Conservation (phyloP, 1,140 invertebrate species). For the Lordiphosa stackelbergi region DNA sequence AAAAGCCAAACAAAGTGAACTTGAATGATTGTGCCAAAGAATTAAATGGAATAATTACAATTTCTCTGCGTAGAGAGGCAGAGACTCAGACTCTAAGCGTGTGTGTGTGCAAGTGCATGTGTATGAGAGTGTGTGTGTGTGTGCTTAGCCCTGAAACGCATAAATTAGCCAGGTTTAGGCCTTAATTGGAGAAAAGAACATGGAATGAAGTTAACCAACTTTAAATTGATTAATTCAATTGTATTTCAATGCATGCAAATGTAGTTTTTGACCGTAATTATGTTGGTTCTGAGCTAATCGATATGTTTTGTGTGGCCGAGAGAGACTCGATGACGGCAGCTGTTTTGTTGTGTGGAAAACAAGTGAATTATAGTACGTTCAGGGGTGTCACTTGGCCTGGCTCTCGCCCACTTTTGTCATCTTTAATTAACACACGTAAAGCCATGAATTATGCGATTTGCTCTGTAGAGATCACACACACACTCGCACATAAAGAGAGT, state of each 20-base stretch:
- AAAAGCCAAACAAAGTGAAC: too few species aligned
- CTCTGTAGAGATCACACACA: constrained; percentile 35
- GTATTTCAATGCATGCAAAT: constrained; percentile 11
- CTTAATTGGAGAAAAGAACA: constrained; percentile 32
- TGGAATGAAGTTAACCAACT: constrained; percentile 13
- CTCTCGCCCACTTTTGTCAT: constrained; percentile 10
- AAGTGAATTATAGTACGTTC: background rate
- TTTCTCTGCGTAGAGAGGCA: constrained; percentile 32
- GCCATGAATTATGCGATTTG: constrained; percentile 9
- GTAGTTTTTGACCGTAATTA: constrained; percentile 18
- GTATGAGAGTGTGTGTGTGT: constrained; percentile 32
- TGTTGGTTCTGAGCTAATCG: constrained; percentile 19
- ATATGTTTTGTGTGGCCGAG: constrained; percentile 23
- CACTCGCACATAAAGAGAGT: constrained; percentile 11
- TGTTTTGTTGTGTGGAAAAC: constrained; percentile 41
- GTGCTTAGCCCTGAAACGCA: constrained; percentile 51
- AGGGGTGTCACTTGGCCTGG: constrained; percentile 12
- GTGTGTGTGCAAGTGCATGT: constrained; percentile 13
- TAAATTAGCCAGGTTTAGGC: constrained; percentile 34
- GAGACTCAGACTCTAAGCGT: constrained; percentile 49
- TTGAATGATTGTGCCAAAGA: too few species aligned
- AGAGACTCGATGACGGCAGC: constrained; percentile 58
- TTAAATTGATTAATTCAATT: constrained; percentile 13
- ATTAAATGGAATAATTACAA: constrained; percentile 33
- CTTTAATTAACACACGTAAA: constrained; percentile 13